Evolutionary conservation across 2,113 vertebrate species (phyloP), one percentile per base, ranked within the genome.

Genomic region (Pardalotus punctatus): DNA sequence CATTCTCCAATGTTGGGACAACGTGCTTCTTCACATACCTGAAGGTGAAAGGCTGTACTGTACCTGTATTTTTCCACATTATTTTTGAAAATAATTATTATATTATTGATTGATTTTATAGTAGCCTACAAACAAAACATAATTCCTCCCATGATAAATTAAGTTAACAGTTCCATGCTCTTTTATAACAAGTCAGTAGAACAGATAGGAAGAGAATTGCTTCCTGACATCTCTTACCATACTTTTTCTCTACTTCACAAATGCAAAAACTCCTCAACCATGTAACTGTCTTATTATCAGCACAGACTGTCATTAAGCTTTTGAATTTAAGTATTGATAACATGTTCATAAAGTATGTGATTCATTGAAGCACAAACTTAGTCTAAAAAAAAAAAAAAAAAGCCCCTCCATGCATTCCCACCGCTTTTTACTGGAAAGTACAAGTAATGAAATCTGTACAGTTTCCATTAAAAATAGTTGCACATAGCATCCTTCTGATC

Each of bases 1-100:
- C 99, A 99, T 74, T 99, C 99, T 21, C 99, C 99, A n/a, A 99
- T 99, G 97, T 99, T 99, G 42, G 99, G 99, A 97, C 99, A 99
- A 54, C 99, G 98, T 25, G 99, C 99, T 97, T 99, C 99, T 96
- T 99, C 99, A 95, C 99, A 99, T 12, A 99, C 99, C 99, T 99
- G 62, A 54, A 64, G 65, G 61, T 38, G 71, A 88, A 71, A 69
- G 24, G 71, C 64, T 91, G 29, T 9, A 65, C 65, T 11, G 33
- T 27, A 60, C 29, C 18, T 78, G 9, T 19, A 42, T 66, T 70
- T 69, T 54, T 33, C 31, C 5, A 2, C 24, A 38, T 28, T 50
- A 17, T 61, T 57, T 43, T 9, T 56, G 72, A 62, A 82, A 69
- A 69, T 19, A 38, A 78, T 60, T 65, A 35, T n/a, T 57, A 14